phyloP scores from a whole-genome alignment of 2,797 vertebrate genomes.

The Falco concolor region DNA sequence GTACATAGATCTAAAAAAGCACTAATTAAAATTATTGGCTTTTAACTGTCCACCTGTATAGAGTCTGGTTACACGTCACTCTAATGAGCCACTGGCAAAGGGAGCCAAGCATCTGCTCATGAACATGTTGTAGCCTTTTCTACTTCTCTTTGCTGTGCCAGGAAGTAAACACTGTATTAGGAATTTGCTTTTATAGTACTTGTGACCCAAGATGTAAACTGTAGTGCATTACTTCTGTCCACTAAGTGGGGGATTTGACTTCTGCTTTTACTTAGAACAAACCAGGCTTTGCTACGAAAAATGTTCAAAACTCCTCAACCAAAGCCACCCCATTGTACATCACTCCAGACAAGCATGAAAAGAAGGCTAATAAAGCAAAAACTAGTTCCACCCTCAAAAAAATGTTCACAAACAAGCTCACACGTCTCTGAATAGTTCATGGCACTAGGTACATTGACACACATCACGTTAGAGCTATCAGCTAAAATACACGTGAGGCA shows the following conservation, averaged over 20 bases:
- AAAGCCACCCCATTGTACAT: neutral
- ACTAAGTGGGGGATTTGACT: neutral
- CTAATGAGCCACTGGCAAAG: neutral
- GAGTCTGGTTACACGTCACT: neutral
- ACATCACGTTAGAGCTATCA: neutral
- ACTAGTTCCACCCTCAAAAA: neutral
- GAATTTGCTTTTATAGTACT: neutral
- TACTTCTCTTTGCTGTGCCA: neutral
- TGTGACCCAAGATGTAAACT: neutral
- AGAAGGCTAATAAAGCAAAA: constrained; percentile 22
- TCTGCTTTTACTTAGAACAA: neutral
- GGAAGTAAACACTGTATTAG: neutral
- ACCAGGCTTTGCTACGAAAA: neutral
- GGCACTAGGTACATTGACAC: neutral
- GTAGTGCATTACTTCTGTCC: neutral
- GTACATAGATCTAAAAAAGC: neutral
- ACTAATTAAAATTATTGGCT: neutral
- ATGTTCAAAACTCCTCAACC: neutral
- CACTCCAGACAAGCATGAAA: neutral
- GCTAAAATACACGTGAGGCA: neutral
- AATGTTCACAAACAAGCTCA: neutral
- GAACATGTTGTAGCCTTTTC: neutral
- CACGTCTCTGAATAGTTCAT: neutral
- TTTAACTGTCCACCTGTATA: neutral
- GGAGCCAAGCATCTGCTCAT: neutral